Evolutionary conservation across 2,113 vertebrate species (phyloP).

Genomic region (Atractosteus spatula): DNA sequence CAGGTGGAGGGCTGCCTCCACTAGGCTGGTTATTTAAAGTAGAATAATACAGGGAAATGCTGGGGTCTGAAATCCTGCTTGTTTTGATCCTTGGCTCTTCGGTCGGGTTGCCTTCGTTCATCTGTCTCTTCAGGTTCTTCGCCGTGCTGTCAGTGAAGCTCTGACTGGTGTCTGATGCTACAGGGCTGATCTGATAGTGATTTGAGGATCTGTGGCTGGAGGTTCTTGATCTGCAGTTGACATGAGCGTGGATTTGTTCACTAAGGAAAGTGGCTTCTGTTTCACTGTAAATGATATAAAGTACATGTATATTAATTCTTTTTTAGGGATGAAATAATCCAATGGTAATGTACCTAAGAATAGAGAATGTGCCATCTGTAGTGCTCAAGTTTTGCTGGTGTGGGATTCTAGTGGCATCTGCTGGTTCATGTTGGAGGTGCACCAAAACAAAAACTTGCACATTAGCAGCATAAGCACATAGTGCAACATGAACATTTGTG

Average conservation of each 20-base stretch:
- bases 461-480: too few relatives aligned
- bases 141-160: conserved; percentile 7
- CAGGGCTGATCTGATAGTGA: background rate
- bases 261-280: conserved; percentile 58
- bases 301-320: background rate
- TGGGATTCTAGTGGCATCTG: too few relatives aligned
- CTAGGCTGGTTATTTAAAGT: conserved; percentile 17
- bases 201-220: conserved; percentile 6
- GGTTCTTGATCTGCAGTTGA: conserved; percentile 22
- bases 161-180: conserved; percentile 22
- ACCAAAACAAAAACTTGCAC: too few relatives aligned
- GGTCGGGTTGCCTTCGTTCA: conserved; percentile 25
- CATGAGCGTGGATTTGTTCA: conserved; percentile 38
- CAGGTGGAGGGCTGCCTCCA: conserved; percentile 25
- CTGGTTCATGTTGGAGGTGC: too few relatives aligned
- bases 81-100: conserved; percentile 36
- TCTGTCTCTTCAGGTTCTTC: conserved; percentile 46
- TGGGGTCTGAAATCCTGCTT: conserved; percentile 25
- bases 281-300: conserved; percentile 47
- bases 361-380: background rate
- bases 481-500: too few relatives aligned
- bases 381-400: background rate
- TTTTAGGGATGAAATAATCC: background rate
- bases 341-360: background rate
- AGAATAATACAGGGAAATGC: conserved; percentile 5